Evolutionary conservation across 2,113 vertebrate species (phyloP).

Genomic region (Ariopsis seemanni): DNA sequence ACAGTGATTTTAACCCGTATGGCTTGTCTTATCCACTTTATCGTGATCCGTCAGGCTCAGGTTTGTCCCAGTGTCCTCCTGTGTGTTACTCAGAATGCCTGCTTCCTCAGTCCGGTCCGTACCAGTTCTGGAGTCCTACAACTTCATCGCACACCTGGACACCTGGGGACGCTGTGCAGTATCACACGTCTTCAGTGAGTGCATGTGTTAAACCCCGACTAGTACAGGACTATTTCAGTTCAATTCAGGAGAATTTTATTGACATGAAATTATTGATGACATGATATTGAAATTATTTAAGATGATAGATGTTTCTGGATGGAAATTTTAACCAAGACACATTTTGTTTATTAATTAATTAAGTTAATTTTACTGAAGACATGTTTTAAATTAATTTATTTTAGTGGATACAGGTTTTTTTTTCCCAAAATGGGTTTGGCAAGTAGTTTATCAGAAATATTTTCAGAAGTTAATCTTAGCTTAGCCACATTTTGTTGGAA

Average conservation of each 20-base stretch:
- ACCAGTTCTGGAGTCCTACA: slow-evolving; percentile 24
- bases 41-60: slow-evolving; percentile 18
- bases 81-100: slow-evolving; percentile 26
- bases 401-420: too few species aligned
- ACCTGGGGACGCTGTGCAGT: slow-evolving; percentile 44
- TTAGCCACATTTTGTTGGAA: too few species aligned
- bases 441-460: too few species aligned
- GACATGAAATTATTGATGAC: neutral
- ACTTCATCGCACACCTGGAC: slow-evolving; percentile 30
- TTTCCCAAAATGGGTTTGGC: too few species aligned
- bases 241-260: neutral
- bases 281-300: neutral
- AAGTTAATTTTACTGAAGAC: too few species aligned
- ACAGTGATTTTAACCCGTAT: slow-evolving; percentile 2
- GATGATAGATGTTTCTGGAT: neutral
- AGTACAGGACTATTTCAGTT: neutral
- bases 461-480: too few species aligned
- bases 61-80: slow-evolving; percentile 1
- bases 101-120: slow-evolving; percentile 23
- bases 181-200: slow-evolving; percentile 57
- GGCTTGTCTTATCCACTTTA: slow-evolving; percentile 22
- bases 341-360: too few species aligned
- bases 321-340: neutral
- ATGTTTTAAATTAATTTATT: too few species aligned
- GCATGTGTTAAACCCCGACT: neutral